Evolutionary conservation across 1,140 invertebrate genomes (phyloP), one percentile per base, ranked within the genome.

Genomic region (Magallana gigas): DNA sequence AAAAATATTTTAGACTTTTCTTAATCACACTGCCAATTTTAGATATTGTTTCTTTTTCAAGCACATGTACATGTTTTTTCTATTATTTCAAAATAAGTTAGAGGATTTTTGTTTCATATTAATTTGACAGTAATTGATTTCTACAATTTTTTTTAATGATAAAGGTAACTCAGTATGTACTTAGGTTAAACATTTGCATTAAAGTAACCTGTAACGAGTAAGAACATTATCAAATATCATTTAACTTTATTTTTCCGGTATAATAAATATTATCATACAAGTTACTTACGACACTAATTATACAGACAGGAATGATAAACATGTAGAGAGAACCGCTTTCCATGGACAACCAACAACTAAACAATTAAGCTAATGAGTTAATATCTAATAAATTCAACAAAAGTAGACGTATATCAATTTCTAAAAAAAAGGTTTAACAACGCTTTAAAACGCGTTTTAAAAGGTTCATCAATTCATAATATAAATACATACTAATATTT

Each of bases 331-430:
- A 62, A 3, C 89, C 90, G 76, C 85, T 71, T n/a, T 87, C 16
- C 16, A 89, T 36, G 4, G 88, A 88, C 86, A 92, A 68, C 91
- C 91, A 92, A 76, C 91, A 92, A 84, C 91, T 92, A 36, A 36
- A 36, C 36, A 36, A 3, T 36, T 3, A 36, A 36, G 36, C 36
- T 36, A 36, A 36, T 36, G 36, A 36, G 85, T 12, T 87, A 86
- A 23, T 18, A 80, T 48, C 18, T 71, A 57, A 71, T 62, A 36
- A 57, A 62, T 62, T 7, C 16, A n/a, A 8, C n/a, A 62, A 9
- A 12, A 5, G n/a, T 0, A 5, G 4, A 1, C 60, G 7, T 62
- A 62, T 62, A n/a, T n/a, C 60, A n/a, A 7, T 18, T 7, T 14
- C 59, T 12, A 11, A 62, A 0, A n/a, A n/a, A n/a, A n/a, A 0